Evolutionary conservation across 2,113 vertebrate genomes (phyloP), one percentile per base, ranked within the genome.

Genomic region (Oxygymnocypris stewartii): DNA sequence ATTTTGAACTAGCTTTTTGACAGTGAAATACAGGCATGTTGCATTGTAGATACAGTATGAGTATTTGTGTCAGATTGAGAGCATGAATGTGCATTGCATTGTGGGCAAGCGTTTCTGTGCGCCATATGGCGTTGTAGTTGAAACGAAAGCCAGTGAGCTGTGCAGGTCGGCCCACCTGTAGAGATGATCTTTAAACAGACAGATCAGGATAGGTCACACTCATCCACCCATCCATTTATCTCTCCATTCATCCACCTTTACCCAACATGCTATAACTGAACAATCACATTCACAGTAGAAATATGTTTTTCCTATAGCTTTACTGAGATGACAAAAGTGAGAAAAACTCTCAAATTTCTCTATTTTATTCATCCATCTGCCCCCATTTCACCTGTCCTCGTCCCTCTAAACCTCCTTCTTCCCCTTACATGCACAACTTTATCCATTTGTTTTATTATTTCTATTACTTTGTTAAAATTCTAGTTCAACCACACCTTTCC

Each of bases 231-330:
- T 75, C 54, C 40, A 23, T 67, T n/a, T 63, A 37, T 61, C 6
- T 20, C 83, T 42, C 73, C 59, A n/a, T 37, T 25, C 80, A 63
- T 75, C 16, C 49, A 59, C 35, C 25, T 42, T 59, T 28, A 16
- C 16, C n/a, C 47, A 63, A 86, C 84, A 89, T 85, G 88, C 82
- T 79, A 83, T 65, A 90, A 89, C 91, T 84, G 88, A 90, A 86
- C 90, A 88, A 90, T 85, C 79, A 90, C 78, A 86, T 89, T 87
- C 88, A 86, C 90, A 91, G 87, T 85, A 91, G 3, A 49, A 16
- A 73, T 3, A n/a, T 76, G 16, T 49, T 6, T 13, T 28, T 76
- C 23, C 28, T 28, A 76, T 47, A 67, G 63, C 63, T 31, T 67
- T 31, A 31, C 13, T 49, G 12, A 25, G 42, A 47, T 14, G 42